Conservation (phyloP, 2,113 vertebrate species). For the Ammodytes dubius region DNA sequence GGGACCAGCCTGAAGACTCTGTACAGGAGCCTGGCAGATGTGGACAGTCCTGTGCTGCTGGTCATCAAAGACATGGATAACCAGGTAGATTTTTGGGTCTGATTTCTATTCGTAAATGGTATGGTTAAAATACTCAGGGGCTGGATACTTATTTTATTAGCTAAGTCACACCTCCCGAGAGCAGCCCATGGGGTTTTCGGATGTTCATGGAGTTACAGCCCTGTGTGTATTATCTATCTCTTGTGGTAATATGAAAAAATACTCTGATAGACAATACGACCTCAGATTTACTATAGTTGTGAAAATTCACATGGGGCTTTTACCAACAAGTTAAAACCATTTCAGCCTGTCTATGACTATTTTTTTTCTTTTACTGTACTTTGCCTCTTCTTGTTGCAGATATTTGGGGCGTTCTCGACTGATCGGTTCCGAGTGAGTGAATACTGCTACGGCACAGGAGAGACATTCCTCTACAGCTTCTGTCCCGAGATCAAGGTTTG, state of each 20-base stretch:
- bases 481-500: constrained; percentile 94
- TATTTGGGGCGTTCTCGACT: constrained; percentile 96
- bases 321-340: neutral
- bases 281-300: neutral
- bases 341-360: neutral
- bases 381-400: constrained; percentile 77
- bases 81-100: constrained; percentile 84
- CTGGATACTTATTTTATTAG: neutral
- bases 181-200: neutral
- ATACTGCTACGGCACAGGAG: constrained; percentile 97
- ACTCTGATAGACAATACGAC: no score
- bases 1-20: constrained; percentile 98
- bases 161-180: neutral
- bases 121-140: neutral
- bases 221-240: neutral
- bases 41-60: constrained; percentile 94
- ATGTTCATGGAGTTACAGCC: neutral
- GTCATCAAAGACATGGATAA: constrained; percentile 96
- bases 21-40: constrained; percentile 89
- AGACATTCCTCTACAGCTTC: constrained; percentile 97
- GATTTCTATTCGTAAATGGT: neutral
- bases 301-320: neutral
- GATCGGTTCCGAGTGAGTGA: constrained; percentile 97
- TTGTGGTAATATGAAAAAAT: no score
- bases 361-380: neutral